These are phyloP conservation scores for Gopherus evgoodei DNA, from an alignment of 2,113 vertebrate genomes.

Conservation along the genomic window DNA sequence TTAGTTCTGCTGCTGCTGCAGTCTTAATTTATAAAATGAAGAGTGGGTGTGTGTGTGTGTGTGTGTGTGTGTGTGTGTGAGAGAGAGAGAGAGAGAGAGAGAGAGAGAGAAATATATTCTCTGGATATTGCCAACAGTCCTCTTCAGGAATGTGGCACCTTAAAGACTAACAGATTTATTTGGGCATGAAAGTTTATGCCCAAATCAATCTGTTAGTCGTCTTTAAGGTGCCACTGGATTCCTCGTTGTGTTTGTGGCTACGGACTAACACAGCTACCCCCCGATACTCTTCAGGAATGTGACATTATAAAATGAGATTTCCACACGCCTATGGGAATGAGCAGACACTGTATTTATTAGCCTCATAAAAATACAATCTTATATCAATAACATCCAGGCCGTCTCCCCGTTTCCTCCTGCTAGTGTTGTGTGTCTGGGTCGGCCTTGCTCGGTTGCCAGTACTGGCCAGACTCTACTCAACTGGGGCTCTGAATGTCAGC, in stretches of 20 bases:
- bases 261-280: too few relatives aligned
- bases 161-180: too few relatives aligned
- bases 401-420: slow-evolving; percentile 55
- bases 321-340: slow-evolving; percentile 63
- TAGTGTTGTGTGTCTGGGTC: slow-evolving; percentile 58
- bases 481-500: slow-evolving; percentile 22
- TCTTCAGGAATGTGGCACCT: slow-evolving; percentile 57
- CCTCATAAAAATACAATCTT: slow-evolving; percentile 62
- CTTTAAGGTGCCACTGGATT: too few relatives aligned
- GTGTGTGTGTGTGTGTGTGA: too few relatives aligned
- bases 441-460: slow-evolving; percentile 42
- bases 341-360: slow-evolving; percentile 57
- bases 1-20: neutral
- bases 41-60: neutral
- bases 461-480: slow-evolving; percentile 40
- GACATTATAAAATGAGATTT: slow-evolving; percentile 59
- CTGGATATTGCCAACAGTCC: slow-evolving; percentile 16
- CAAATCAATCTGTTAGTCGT: too few relatives aligned
- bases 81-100: too few relatives aligned
- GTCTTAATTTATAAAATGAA: slow-evolving; percentile 28
- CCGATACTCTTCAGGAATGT: slow-evolving; percentile 55
- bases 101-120: neutral
- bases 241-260: too few relatives aligned
- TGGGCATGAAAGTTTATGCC: too few relatives aligned
- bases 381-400: slow-evolving; percentile 45